These are phyloP conservation scores for Mythimna loreyi DNA, from an alignment of 2,888 invertebrate species.

Conservation along the genomic window DNA sequence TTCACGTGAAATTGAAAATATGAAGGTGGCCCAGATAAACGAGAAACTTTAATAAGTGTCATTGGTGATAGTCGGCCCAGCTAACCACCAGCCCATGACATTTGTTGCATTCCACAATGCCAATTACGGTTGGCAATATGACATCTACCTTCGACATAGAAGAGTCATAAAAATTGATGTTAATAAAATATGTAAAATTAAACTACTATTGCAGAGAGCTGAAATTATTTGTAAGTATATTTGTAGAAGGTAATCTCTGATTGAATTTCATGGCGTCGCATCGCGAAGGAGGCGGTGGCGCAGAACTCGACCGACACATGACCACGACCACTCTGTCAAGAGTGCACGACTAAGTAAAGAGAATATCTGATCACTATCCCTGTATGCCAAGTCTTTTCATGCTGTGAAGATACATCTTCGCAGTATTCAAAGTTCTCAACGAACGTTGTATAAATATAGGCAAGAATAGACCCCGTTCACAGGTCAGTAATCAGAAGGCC, in stretches of 20 bases:
- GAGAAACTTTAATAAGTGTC: neutral
- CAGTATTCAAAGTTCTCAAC: too few relatives aligned
- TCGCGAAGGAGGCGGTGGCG: too few relatives aligned
- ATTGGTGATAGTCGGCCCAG: neutral
- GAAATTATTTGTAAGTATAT: too few relatives aligned
- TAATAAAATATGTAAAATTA: neutral
- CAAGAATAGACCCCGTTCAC: neutral
- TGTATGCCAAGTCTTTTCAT: neutral
- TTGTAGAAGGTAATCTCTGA: neutral
- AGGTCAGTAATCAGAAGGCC: neutral
- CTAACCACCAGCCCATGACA: neutral
- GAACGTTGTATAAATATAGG: neutral
- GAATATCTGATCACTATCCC: too few relatives aligned
- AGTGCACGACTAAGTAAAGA: too few relatives aligned
- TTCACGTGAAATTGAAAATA: neutral
- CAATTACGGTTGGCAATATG: conserved; percentile 1
- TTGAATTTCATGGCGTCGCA: too few relatives aligned
- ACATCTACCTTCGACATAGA: neutral
- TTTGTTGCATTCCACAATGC: neutral
- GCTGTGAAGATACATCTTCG: neutral
- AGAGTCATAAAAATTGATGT: neutral
- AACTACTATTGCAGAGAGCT: neutral
- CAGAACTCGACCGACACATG: too few relatives aligned
- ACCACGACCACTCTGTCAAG: too few relatives aligned
- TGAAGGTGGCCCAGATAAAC: neutral